These are phyloP conservation scores for Pan troglodytes DNA, from an alignment of 2,113 vertebrate genomes.

Conservation along the genomic window NHGRI_mPanTro3-v2.1_pri NC_072415.2:45191001-45191500, in stretches of 20 bases:
- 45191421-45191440: not conserved
- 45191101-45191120: not conserved
- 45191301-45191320: not conserved
- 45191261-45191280: not conserved
- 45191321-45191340: not conserved
- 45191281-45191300: not conserved
- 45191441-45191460: not conserved
- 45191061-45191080: not conserved
- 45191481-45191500: not conserved
- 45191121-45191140: not conserved
- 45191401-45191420: not conserved
- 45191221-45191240: not conserved
- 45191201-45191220: not conserved
- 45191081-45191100: not conserved
- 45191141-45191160: not conserved
- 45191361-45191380: not conserved
- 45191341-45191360: no score
- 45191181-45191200: not conserved
- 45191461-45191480: not conserved
- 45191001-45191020: not conserved
- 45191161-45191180: not conserved
- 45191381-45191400: not conserved
- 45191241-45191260: not conserved
- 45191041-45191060: not conserved
- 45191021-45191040: not conserved